phyloP scores from a whole-genome alignment of 2,113 vertebrate genomes.

The Anseranas semipalmata region DNA sequence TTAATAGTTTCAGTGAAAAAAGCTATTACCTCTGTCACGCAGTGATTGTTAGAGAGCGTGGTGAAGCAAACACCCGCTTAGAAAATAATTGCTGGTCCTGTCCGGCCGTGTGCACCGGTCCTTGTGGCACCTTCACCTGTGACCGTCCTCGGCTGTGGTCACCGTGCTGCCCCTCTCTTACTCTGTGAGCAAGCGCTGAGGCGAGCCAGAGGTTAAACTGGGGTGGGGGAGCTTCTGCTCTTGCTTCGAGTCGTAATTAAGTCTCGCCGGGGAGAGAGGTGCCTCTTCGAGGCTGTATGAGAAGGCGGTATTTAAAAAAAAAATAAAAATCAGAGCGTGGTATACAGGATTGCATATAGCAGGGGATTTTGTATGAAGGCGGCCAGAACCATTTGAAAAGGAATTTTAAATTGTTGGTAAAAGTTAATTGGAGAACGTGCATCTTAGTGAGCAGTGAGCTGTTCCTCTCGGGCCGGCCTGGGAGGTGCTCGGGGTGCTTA shows the following conservation, averaged over 20 bases:
- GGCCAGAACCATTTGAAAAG: background rate
- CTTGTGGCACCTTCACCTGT: too few relatives aligned
- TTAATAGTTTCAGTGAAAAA: conserved; percentile 34
- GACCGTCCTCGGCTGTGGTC: background rate
- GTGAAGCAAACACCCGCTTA: conserved; percentile 51
- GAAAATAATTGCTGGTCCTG: conserved; percentile 60
- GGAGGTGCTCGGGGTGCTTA: background rate
- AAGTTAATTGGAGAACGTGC: background rate
- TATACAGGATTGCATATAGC: background rate
- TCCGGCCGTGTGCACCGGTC: too few relatives aligned
- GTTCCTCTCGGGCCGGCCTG: background rate
- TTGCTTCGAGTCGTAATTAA: background rate
- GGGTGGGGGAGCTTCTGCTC: background rate
- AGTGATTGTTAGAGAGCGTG: conserved; percentile 26
- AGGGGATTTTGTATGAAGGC: background rate
- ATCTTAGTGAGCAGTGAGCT: background rate
- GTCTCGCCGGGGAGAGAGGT: background rate
- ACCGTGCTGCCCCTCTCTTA: background rate
- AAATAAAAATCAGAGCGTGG: background rate
- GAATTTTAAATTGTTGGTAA: background rate
- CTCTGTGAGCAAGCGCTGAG: too few relatives aligned
- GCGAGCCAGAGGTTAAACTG: background rate
- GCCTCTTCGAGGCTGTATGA: background rate
- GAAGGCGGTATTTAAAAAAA: background rate
- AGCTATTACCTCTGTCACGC: conserved; percentile 14